phyloP scores from a whole-genome alignment of 2,113 vertebrate genomes.

The Dicaeum eximium region DNA sequence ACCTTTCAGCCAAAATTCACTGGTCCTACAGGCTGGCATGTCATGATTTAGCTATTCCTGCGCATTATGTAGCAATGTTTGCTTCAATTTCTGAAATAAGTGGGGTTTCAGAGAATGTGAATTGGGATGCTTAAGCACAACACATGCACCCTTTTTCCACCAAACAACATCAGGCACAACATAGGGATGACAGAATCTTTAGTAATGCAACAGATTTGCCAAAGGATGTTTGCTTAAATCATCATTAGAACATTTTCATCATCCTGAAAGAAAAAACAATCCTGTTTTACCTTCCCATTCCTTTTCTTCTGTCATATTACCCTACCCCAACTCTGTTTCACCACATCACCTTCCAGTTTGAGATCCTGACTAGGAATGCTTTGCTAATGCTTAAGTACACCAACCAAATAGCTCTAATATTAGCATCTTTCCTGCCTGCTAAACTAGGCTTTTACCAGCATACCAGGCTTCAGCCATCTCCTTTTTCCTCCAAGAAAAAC shows the following conservation, averaged over 20 bases:
- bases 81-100: background rate
- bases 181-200: background rate
- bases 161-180: background rate
- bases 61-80: background rate
- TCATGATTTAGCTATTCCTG: background rate
- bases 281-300: background rate
- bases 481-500: slow-evolving; percentile 3
- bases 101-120: background rate
- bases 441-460: background rate
- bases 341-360: background rate
- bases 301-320: background rate
- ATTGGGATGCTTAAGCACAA: background rate
- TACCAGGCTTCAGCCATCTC: background rate
- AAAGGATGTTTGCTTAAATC: background rate
- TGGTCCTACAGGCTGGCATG: background rate
- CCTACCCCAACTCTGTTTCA: background rate
- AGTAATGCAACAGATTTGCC: background rate
- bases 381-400: background rate
- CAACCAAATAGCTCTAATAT: background rate
- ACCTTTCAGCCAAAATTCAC: background rate
- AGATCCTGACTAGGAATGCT: background rate
- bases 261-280: background rate
- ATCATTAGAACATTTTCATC: background rate
- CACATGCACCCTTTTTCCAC: background rate
- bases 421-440: background rate